These are phyloP conservation scores for Liolophura sinensis DNA, from an alignment of 1,140 invertebrate species.

Conservation along the genomic window DNA sequence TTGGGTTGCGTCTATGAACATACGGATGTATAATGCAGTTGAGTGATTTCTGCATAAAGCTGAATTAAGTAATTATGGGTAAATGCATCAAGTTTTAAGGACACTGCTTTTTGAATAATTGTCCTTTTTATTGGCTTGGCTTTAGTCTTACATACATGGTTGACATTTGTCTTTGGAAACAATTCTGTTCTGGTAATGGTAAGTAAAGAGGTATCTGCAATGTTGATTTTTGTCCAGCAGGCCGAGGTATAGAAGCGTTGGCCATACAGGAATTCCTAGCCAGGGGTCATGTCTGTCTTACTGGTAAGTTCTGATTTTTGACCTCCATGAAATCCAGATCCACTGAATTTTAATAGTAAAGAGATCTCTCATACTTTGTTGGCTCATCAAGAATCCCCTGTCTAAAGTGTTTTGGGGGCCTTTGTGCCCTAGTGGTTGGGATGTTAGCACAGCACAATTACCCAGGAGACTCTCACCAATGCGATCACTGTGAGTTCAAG, in stretches of 20 bases:
- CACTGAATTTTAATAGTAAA: neutral
- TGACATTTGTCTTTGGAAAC: neutral
- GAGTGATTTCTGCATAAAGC: no score
- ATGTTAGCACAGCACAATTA: no score
- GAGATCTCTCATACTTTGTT: neutral
- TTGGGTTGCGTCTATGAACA: no score
- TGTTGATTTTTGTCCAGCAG: slow-evolving; percentile 50
- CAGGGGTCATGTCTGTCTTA: slow-evolving; percentile 39
- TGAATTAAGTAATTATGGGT: no score
- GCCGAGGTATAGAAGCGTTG: slow-evolving; percentile 59
- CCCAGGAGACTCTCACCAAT: no score
- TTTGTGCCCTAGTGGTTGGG: neutral
- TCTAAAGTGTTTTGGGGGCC: neutral
- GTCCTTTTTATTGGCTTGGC: no score
- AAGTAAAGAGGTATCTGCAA: neutral
- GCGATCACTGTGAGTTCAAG: no score
- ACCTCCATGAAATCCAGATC: neutral
- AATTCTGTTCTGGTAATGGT: neutral
- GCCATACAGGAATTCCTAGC: slow-evolving; percentile 39
- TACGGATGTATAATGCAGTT: no score
- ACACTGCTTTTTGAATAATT: no score
- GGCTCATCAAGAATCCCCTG: slow-evolving; percentile 1
- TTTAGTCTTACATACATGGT: neutral
- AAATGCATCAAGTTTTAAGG: no score
- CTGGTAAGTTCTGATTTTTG: slow-evolving; percentile 27